These are phyloP conservation scores for Dioctria rufipes DNA, from an alignment of 2,888 invertebrate species.

Conservation along the genomic window DNA sequence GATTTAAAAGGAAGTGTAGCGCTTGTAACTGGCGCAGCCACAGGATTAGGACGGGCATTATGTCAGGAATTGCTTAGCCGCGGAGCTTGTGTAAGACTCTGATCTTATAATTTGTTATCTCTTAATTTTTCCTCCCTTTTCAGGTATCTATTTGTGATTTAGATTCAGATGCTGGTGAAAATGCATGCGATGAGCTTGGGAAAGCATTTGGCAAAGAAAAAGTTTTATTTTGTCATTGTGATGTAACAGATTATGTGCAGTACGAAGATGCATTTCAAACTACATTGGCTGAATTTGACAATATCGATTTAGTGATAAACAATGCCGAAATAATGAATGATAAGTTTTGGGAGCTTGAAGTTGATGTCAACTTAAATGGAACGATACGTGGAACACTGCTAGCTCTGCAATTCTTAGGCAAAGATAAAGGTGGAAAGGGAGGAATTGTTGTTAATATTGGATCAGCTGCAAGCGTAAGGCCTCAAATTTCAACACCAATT, in stretches of 20 bases:
- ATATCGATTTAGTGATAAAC: slow-evolving; percentile 84
- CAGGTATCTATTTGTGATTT: slow-evolving; percentile 84
- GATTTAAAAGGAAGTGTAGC: slow-evolving; percentile 83
- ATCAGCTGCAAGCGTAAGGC: slow-evolving; percentile 79
- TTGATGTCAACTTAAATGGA: slow-evolving; percentile 85
- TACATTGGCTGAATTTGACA: slow-evolving; percentile 80
- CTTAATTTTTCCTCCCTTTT: not conserved
- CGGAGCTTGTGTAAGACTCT: slow-evolving; percentile 78
- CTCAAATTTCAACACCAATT: slow-evolving; percentile 82
- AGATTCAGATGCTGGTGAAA: slow-evolving; percentile 80
- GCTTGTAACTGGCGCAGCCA: slow-evolving; percentile 81
- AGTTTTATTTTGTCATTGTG: slow-evolving; percentile 81
- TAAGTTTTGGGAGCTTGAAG: slow-evolving; percentile 82
- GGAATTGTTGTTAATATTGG: slow-evolving; percentile 85
- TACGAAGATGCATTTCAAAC: slow-evolving; percentile 85
- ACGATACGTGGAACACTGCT: slow-evolving; percentile 82
- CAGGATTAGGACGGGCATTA: slow-evolving; percentile 82
- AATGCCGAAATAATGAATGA: slow-evolving; percentile 87
- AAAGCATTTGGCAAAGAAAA: slow-evolving; percentile 79
- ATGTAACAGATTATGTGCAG: slow-evolving; percentile 84
- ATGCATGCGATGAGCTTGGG: slow-evolving; percentile 77
- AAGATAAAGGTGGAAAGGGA: slow-evolving; percentile 82
- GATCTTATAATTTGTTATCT: not conserved
- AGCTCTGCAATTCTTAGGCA: slow-evolving; percentile 82
- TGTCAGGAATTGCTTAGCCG: slow-evolving; percentile 80